phyloP scores from a whole-genome alignment of 1,140 invertebrate genomes.

The Colletes gigas region DNA sequence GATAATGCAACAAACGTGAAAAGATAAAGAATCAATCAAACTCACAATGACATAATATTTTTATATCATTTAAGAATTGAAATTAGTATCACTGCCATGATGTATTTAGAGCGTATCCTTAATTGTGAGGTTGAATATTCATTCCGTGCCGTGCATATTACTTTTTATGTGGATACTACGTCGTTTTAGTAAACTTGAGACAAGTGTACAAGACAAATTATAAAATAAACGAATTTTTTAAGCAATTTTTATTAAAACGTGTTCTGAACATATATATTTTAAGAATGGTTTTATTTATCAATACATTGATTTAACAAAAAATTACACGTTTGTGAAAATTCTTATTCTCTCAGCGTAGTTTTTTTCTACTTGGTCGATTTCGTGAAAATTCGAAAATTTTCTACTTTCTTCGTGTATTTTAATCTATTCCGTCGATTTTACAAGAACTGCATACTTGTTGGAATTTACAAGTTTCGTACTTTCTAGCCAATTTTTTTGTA shows the following conservation, averaged over 20 bases:
- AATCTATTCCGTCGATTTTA: background rate
- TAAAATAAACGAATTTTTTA: slow-evolving; percentile 76
- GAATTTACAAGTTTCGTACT: slow-evolving; percentile 19
- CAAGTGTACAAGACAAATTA: slow-evolving; percentile 72
- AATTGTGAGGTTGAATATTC: slow-evolving; percentile 59
- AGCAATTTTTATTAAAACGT: slow-evolving; percentile 45
- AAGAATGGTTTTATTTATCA: background rate
- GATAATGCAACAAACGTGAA: background rate
- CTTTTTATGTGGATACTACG: slow-evolving; percentile 58
- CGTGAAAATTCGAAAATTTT: no score
- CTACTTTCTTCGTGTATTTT: no score
- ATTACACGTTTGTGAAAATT: background rate
- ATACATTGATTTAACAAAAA: background rate
- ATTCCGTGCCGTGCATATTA: slow-evolving; percentile 65
- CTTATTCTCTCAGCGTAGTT: background rate
- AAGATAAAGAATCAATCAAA: background rate
- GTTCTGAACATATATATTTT: background rate
- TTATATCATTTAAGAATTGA: slow-evolving; percentile 15
- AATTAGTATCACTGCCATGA: slow-evolving; percentile 56
- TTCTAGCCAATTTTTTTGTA: slow-evolving; percentile 6
- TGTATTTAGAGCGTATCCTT: slow-evolving; percentile 51
- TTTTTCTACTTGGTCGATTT: background rate
- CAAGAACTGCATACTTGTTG: slow-evolving; percentile 5
- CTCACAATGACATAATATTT: background rate
- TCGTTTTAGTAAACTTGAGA: slow-evolving; percentile 57